Evolutionary conservation across 2,888 invertebrate genomes (phyloP), one percentile per base, ranked within the genome.

Genomic region (Tetropium fuscum): DNA sequence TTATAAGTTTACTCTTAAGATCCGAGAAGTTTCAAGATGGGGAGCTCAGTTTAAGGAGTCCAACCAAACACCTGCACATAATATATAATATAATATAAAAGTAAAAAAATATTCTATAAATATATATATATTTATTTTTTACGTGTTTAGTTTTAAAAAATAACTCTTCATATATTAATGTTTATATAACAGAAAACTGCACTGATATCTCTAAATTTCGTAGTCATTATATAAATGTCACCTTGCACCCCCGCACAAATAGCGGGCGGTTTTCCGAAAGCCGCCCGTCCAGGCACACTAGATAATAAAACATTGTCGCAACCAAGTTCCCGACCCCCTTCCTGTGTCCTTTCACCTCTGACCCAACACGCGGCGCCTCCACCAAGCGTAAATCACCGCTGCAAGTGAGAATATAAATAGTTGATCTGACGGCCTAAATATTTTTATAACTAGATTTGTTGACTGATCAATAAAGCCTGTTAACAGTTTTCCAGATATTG

Each of bases 401-500:
- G 55, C 62, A 64, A 41, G 58, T 63, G 60, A 63, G 53, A 67
- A 63, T 63, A 67, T 55, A 73, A 71, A 73, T 74, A 73, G 71
- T 72, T 53, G 58, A 72, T 69, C 72, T 74, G 77, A 73, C 80
- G 79, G 80, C 79, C 79, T 80, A 79, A 80, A 79, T 79, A 79
- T 79, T 80, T 80, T 80, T 80, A 74, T 79, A 78, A 72, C 66
- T 74, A 77, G 71, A 77, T 74, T 78, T 78, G 77, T 78, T 79
- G 77, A 79, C 77, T 78, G 78, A 78, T 73, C 69, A 73, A 72
- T 68, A 68, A 40, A 64, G 67, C 65, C 71, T 74, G 75, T 77
- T 76, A 72, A 77, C 74, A 75, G 74, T 78, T 76, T 75, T 69
- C 70, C 62, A 61, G 64, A 71, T 63, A 64, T 63, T 60, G 73